These are phyloP conservation scores for Silvanus unidentatus DNA, from an alignment of 2,888 invertebrate species.

Conservation along the genomic window DNA sequence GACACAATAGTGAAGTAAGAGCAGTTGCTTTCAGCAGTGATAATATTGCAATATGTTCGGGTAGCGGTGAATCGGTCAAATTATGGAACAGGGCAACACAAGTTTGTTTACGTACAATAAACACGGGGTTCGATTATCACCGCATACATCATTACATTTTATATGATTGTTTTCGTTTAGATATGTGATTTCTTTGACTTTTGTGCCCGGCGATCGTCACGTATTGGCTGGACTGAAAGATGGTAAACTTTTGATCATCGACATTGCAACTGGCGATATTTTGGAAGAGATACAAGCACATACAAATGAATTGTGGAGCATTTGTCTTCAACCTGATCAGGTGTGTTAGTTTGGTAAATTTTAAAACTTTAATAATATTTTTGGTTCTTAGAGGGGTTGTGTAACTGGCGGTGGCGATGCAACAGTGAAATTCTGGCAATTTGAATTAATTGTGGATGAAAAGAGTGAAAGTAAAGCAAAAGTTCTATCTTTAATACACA, in stretches of 20 bases:
- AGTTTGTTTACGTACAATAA: constrained; percentile 58
- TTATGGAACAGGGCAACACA: constrained; percentile 83
- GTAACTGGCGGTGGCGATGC: constrained; percentile 84
- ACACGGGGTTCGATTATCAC: constrained; percentile 31
- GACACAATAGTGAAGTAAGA: constrained; percentile 87
- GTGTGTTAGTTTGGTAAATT: constrained; percentile 44
- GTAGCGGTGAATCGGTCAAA: constrained; percentile 82
- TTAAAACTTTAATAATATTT: neutral
- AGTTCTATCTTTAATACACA: constrained; percentile 72
- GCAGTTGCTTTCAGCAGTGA: constrained; percentile 87
- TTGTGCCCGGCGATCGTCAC: constrained; percentile 89
- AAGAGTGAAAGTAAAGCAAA: constrained; percentile 58
- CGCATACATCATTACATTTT: constrained; percentile 6
- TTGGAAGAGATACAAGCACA: constrained; percentile 83
- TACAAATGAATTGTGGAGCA: constrained; percentile 64
- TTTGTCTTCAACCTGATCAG: constrained; percentile 74
- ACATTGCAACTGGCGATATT: constrained; percentile 74
- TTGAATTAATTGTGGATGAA: constrained; percentile 71
- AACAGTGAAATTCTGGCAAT: constrained; percentile 90
- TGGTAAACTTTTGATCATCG: constrained; percentile 76
- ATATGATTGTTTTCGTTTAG: too few species aligned
- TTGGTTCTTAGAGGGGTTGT: constrained; percentile 60
- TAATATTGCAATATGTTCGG: constrained; percentile 79
- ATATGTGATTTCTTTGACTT: constrained; percentile 67
- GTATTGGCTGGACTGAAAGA: constrained; percentile 80